Evolutionary conservation across 2,797 vertebrate species (phyloP), one percentile per base, ranked within the genome.

Genomic region (Urosaurus nigricauda): DNA sequence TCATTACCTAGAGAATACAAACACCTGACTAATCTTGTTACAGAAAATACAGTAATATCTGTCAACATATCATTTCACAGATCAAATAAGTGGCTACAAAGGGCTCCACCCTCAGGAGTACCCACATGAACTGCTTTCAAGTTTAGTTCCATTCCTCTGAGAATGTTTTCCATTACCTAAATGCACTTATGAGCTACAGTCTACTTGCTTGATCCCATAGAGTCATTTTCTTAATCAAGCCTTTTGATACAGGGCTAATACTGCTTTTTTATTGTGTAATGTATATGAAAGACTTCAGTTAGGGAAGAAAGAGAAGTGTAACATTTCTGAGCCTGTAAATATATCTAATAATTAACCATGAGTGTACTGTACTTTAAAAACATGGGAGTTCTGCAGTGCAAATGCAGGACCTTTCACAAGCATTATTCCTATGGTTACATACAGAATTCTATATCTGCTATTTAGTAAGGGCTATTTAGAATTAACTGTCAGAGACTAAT

Each of bases 11-110:
- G 21, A 85, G 78, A 85, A 85, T 81, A 78, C 43, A 70, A 91
- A 88, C 79, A 85, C 65, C 12, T 90, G 79, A 75, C 86, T 90
- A 90, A 91, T 88, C 63, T 37, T 77, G 58, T 88, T 88, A 58
- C 21, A 85, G 37, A 88, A 90, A 90, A 88, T 88, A 86, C 73
- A 88, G 70, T 51, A 88, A 77, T 78, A 89, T 86, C 84, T 83
- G 73, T 86, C 84, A 89, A 86, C 84, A 83, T 86, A 79, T 86
- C 86, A 70, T 89, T 89, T 89, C 29, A 19, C 71, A 78, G 84
- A 68, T 89, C 84, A 86, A 83, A 82, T 89, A 82, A 83, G 29
- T 77, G 71, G 84, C 29, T 83, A 47, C 37, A 86, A n/a, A 86
- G 85, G 47, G 35, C 43, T 37, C 35, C 58, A 17, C 29, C 71